Conservation (phyloP, 2,888 invertebrate species). For the Heliconius ethilla region DNA sequence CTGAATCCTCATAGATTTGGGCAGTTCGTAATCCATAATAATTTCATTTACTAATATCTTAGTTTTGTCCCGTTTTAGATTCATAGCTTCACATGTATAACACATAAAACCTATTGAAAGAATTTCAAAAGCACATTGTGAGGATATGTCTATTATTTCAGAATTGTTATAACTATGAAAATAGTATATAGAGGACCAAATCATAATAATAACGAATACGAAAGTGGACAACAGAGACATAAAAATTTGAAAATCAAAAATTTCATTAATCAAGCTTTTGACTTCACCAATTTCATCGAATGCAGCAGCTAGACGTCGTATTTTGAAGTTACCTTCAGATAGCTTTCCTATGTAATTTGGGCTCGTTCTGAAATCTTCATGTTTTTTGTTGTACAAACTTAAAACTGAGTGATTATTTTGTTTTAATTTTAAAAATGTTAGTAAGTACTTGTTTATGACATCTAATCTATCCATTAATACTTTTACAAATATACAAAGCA, state of each 20-base stretch:
- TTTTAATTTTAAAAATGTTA: slow-evolving; percentile 54
- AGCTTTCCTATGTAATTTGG: slow-evolving; percentile 12
- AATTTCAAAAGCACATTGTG: slow-evolving; percentile 58
- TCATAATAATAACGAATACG: slow-evolving; percentile 48
- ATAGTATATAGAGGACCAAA: slow-evolving; percentile 37
- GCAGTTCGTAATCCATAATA: slow-evolving; percentile 65
- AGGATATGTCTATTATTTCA: slow-evolving; percentile 23
- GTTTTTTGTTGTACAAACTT: slow-evolving; percentile 8
- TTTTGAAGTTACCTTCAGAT: slow-evolving; percentile 30
- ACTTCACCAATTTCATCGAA: slow-evolving; percentile 46
- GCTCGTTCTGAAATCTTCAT: background rate
- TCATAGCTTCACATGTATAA: slow-evolving; percentile 57
- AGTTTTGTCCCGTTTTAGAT: slow-evolving; percentile 55
- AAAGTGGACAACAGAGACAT: slow-evolving; percentile 47
- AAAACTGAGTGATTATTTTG: slow-evolving; percentile 41
- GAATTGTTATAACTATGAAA: slow-evolving; percentile 11
- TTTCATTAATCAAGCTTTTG: slow-evolving; percentile 56
- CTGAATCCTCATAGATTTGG: slow-evolving; percentile 60
- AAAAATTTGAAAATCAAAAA: slow-evolving; percentile 66
- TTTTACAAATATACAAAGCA: slow-evolving; percentile 56
- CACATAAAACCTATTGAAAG: slow-evolving; percentile 51
- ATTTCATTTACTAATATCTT: slow-evolving; percentile 62
- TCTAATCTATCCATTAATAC: slow-evolving; percentile 55
- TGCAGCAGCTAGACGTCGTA: slow-evolving; percentile 50
- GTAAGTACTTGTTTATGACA: slow-evolving; percentile 57